Evolutionary conservation across 1,140 invertebrate species (phyloP), one percentile per base, ranked within the genome.

Genomic region (Brachionus paranguensis): DNA sequence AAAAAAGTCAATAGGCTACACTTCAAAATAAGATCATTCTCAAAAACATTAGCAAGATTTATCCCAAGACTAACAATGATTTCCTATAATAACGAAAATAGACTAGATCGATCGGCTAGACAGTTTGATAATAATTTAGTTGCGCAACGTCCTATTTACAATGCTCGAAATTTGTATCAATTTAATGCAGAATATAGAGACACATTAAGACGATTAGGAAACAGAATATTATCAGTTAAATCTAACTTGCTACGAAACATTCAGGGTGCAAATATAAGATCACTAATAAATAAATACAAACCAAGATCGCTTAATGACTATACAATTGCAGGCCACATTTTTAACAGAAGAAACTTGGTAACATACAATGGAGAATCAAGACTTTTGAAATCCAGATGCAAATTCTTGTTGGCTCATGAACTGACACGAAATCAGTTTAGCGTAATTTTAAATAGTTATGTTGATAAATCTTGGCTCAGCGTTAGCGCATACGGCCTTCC

Each of bases 181-280:
- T 81, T 81, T 1, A 81, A 81, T 68, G 64, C 53, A 37, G 78
- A 81, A 64, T 81, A 81, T 60, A 81, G 78, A 81, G 78, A 60
- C 45, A 27, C 4, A 8, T 33, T 76, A 17, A 76, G 72, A 50
- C 6, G 47, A 12, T 45, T 81, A 20, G 50, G 50, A 12, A 68
- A 81, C 29, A 17, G 78, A 81, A 24, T 64, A 5, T 24, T 81
- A 17, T 64, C 78, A 3, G 17, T 64, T 1, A 81, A 81, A 64
- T 43, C 78, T 27, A 24, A 41, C 29, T 37, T 68, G n/a, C 20
- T 81, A 1, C 60, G 78, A 64, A 81, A 64, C 6, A 45, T 64
- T 14, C 20, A 64, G n/a, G 78, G 78, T 3, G 37, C 43, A 4
- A 45, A 24, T 68, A 27, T 81, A 11, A 64, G 64, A 68, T 33